Conservation (phyloP, 2,113 vertebrate genomes). For the Ammodytes dubius region DNA sequence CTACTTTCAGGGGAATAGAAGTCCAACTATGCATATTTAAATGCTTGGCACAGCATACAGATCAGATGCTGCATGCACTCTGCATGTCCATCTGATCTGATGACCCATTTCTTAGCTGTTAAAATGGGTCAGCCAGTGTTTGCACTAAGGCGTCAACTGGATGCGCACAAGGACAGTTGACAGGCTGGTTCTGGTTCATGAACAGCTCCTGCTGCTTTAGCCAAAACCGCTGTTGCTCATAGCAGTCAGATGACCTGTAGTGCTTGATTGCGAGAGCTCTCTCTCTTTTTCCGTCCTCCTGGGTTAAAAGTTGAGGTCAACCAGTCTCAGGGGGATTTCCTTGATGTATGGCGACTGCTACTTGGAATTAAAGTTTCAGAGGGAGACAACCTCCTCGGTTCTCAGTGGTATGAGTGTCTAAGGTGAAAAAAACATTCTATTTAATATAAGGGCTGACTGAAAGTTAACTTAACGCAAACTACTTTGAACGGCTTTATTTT, state of each 20-base stretch:
- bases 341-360: slow-evolving; percentile 6
- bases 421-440: not conserved
- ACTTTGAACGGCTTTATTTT: too few species aligned
- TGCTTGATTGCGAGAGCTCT: not conserved
- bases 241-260: slow-evolving; percentile 41
- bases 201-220: slow-evolving; percentile 2
- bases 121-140: slow-evolving; percentile 48
- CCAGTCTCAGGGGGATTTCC: slow-evolving; percentile 25
- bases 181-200: not conserved
- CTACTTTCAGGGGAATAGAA: slow-evolving; percentile 26
- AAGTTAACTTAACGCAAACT: too few species aligned
- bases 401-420: slow-evolving; percentile 15
- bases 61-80: slow-evolving; percentile 24
- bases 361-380: slow-evolving; percentile 4
- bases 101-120: slow-evolving; percentile 51
- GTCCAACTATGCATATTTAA: not conserved
- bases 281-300: not conserved
- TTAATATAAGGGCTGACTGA: too few species aligned
- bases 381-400: slow-evolving; percentile 15
- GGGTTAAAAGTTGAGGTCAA: slow-evolving; percentile 17
- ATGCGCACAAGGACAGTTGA: slow-evolving; percentile 15
- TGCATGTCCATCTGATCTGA: slow-evolving; percentile 27
- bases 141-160: slow-evolving; percentile 13
- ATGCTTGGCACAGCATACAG: not conserved
- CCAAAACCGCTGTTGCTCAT: slow-evolving; percentile 18